These are phyloP conservation scores for Cichlasoma orientale DNA, from an alignment of 2,797 vertebrate species.

Conservation along the genomic window DNA sequence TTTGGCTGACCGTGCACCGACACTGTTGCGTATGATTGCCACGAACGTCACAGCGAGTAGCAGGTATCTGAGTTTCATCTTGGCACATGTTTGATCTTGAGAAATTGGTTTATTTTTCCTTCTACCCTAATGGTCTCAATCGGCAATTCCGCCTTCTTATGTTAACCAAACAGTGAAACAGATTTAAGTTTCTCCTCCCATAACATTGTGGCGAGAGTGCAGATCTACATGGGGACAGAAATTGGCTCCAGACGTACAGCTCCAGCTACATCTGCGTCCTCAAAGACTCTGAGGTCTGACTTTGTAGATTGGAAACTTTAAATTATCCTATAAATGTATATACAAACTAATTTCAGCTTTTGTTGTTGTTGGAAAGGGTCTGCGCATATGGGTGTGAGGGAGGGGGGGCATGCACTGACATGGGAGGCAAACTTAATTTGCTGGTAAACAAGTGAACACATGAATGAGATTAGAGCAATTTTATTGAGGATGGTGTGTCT, in stretches of 20 bases:
- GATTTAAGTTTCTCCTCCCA: conserved; percentile 61
- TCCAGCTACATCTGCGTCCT: conserved; percentile 70
- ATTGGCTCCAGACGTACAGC: conserved; percentile 67
- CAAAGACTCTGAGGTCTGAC: conserved; percentile 75
- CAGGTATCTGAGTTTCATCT: conserved; percentile 4
- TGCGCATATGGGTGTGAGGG: conserved; percentile 9
- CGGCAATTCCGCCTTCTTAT: conserved; percentile 48
- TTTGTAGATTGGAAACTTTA: conserved; percentile 75
- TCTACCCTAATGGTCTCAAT: conserved; percentile 46
- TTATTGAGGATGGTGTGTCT: conserved; percentile 19
- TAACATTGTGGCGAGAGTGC: conserved; percentile 67
- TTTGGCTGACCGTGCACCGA: neutral
- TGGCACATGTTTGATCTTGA: conserved; percentile 5
- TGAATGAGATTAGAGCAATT: conserved; percentile 50
- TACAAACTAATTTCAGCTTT: conserved; percentile 56
- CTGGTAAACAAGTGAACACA: conserved; percentile 47
- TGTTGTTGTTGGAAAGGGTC: conserved; percentile 31
- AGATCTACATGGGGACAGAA: conserved; percentile 63
- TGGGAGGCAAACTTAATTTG: conserved; percentile 54
- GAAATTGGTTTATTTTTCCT: conserved; percentile 64
- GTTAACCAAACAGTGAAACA: conserved; percentile 64
- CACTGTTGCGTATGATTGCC: neutral
- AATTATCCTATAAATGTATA: conserved; percentile 75
- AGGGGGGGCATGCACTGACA: neutral
- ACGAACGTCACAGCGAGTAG: neutral